Conservation (phyloP, 2,888 invertebrate species). For the Amiota minor region DNA sequence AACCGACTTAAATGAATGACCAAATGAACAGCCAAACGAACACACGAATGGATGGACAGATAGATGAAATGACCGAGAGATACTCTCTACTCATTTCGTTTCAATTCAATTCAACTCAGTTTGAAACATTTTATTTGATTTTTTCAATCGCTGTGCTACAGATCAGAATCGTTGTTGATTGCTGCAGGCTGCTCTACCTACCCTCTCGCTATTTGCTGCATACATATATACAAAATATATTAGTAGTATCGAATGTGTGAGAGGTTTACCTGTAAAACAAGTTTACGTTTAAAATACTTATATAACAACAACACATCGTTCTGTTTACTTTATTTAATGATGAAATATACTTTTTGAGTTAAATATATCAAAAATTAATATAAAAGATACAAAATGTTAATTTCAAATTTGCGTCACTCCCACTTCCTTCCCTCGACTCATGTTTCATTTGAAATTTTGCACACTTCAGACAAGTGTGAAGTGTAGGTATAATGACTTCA, state of each 20-base stretch:
- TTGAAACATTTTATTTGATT: background rate
- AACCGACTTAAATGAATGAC: constrained; percentile 24
- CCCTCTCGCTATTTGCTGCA: no score
- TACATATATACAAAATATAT: no score
- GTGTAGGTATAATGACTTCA: no score
- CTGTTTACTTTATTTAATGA: constrained; percentile 54
- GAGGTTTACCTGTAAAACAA: constrained; percentile 64
- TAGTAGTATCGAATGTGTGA: background rate
- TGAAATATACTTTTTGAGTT: constrained; percentile 69
- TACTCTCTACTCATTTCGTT: background rate
- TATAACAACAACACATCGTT: constrained; percentile 41
- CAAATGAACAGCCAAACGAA: constrained; percentile 13
- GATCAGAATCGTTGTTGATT: no score
- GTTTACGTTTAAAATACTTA: constrained; percentile 57
- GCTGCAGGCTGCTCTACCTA: no score
- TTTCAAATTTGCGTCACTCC: constrained; percentile 40
- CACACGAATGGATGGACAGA: constrained; percentile 38
- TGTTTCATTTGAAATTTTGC: no score
- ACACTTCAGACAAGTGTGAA: no score
- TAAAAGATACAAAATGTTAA: constrained; percentile 57
- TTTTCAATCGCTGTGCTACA: background rate
- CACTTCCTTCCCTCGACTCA: background rate
- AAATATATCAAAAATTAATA: constrained; percentile 66
- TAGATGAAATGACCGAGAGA: constrained; percentile 38
- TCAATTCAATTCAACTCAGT: constrained; percentile 3